phyloP scores from a whole-genome alignment of 2,113 vertebrate genomes.

The Apaloderma vittatum region DNA sequence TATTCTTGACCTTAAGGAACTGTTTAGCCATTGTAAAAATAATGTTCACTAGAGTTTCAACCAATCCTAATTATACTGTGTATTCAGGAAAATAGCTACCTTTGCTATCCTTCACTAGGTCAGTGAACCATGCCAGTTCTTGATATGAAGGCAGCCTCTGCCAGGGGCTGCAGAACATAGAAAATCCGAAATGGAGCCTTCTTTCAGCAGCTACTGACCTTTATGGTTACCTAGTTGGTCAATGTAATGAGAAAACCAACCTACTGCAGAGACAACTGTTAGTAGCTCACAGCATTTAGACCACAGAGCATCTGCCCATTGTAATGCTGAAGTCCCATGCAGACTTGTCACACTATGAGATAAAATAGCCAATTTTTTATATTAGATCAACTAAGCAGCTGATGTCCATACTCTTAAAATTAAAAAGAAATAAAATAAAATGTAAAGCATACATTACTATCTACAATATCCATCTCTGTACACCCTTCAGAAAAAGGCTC shows the following conservation, averaged over 20 bases:
- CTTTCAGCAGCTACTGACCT: not conserved
- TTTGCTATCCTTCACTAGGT: not conserved
- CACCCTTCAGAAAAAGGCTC: not conserved
- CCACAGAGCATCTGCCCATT: not conserved
- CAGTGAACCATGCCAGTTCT: not conserved
- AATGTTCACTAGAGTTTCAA: not conserved
- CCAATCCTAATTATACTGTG: not conserved
- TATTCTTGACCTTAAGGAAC: not conserved
- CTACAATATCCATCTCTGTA: not conserved
- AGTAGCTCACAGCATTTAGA: not conserved
- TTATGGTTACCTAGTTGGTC: fast-evolving
- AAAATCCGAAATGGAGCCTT: not conserved
- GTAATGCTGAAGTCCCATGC: fast-evolving
- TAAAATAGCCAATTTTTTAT: fast-evolving
- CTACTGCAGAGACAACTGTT: not conserved
- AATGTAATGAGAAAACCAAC: fast-evolving
- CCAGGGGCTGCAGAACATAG: not conserved
- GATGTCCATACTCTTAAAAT: not conserved
- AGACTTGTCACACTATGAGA: not conserved
- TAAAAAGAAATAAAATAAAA: too few species aligned
- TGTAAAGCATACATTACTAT: fast-evolving
- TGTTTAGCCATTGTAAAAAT: not conserved
- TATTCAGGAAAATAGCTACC: not conserved
- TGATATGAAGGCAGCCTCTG: not conserved
- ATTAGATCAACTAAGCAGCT: not conserved